Evolutionary conservation across 2,797 vertebrate genomes (phyloP).

Genomic region (Coregonus ussuriensis): DNA sequence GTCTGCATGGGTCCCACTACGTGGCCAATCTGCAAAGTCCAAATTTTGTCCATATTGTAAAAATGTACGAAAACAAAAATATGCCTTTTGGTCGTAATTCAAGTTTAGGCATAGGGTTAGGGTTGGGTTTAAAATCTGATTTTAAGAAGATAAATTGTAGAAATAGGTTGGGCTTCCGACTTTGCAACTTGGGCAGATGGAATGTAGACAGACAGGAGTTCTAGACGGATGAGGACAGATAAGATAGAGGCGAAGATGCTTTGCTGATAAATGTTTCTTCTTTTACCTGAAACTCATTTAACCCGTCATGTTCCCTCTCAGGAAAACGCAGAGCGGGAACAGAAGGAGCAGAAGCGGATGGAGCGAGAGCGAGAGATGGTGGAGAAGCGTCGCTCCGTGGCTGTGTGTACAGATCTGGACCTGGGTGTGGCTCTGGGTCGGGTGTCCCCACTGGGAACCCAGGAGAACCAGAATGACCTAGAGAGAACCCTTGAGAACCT

Average conservation of each 20-base stretch:
- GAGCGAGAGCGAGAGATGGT: slow-evolving; percentile 73
- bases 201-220: background rate
- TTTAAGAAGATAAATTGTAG: too few relatives aligned
- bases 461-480: slow-evolving; percentile 73
- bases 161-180: too few relatives aligned
- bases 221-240: too few relatives aligned
- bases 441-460: slow-evolving; percentile 38
- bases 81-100: too few relatives aligned
- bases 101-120: too few relatives aligned
- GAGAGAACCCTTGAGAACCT: slow-evolving; percentile 79
- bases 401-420: slow-evolving; percentile 66
- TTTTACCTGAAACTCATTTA: background rate
- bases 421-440: slow-evolving; percentile 38
- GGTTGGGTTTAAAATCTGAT: too few relatives aligned
- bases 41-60: too few relatives aligned
- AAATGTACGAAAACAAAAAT: too few relatives aligned
- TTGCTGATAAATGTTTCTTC: background rate
- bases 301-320: slow-evolving; percentile 29
- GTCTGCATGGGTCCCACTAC: too few relatives aligned
- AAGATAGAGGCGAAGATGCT: too few relatives aligned
- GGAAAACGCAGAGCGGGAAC: slow-evolving; percentile 81
- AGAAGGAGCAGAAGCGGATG: slow-evolving; percentile 77
- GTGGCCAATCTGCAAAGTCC: too few relatives aligned
- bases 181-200: too few relatives aligned
- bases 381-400: slow-evolving; percentile 80